Evolutionary conservation across 2,113 vertebrate species (phyloP), one percentile per base, ranked within the genome.

Genomic region (Serinus canaria): DNA sequence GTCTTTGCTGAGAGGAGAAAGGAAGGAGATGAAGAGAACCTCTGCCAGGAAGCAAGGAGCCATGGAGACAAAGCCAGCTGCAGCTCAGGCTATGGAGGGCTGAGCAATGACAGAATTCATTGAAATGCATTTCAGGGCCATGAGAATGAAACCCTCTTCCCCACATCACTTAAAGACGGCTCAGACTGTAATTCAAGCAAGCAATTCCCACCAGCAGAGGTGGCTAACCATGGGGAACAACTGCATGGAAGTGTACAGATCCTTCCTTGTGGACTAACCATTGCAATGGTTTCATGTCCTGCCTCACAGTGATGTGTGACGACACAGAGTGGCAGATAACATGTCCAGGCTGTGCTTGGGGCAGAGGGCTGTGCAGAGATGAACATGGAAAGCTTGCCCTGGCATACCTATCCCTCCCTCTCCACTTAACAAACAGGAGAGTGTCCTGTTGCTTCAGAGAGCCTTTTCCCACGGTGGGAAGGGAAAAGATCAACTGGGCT

Each of bases 311-410:
- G 17, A 8, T 7, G 24, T 52, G 39, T 5, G n/a, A 64, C 52
- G 37, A 35, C 44, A 73, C 9, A 6, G 3, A 9, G 16, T 31
- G 20, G 27, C 44, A 18, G 20, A 6, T 3, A 15, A 15, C 2
- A 3, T 0, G 6, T 6, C 3, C 23, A 5, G 15, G 39, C 15
- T n/a, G 16, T 25, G 31, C 31, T 19, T 35, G 28, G n/a, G 43
- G 9, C 31, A 2, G 6, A 43, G 25, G 13, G 37, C 41, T 19
- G 37, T 0, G 2, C 44, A 13, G 10, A 67, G 6, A 2, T 1
- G 7, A 9, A 0, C 1, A 3, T 1, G 3, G 21, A 41, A 33
- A 49, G 25, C 28, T 44, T 39, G 35, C 37, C 56, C 13, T 19
- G 47, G 13, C 46, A 31, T 6, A 21, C 7, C 15, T 11, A 18